Base-by-base conservation (phyloP, 2,888 invertebrate genomes). In the Fragum sueziense region DNA sequence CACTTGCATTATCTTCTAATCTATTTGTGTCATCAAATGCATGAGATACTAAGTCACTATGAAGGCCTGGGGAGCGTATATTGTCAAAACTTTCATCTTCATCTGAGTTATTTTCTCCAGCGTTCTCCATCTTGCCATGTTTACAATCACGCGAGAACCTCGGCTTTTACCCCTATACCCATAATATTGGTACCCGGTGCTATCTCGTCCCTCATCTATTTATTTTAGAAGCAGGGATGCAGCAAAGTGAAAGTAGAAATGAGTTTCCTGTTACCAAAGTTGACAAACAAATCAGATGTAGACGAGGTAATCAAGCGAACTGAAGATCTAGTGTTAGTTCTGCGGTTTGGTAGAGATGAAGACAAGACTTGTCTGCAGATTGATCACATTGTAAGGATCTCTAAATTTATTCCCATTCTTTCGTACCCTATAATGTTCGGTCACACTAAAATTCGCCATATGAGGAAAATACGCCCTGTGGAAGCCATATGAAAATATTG, bases 331-430 rank as follows among this genome's bases (percentile, higher is more conserved):
- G 91, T 93, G n/a, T 81, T 93, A 27, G 91, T 92, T 11, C 78
- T 93, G 27, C 76, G 93, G 65, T 93, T 93, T 88, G 93, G 93
- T 7, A 86, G 89, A 84, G 91, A 91, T 69, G 74, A 88, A 51
- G 93, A 93, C 77, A 75, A 82, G 17, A 87, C 87, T 17, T 92
- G 92, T 80, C 74, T 93, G 77, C 90, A 91, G 71, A 84, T 91
- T 6, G 93, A 93, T 87, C 87, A 92, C 76, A 90, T 92, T 34
- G 92, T 91, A 89, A 88, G 65, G n/a, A n/a, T n/a, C n/a, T n/a
- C n/a, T n/a, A n/a, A n/a, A n/a, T n/a, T n/a, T n/a, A n/a, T n/a
- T n/a, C n/a, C n/a, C n/a, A n/a, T n/a, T n/a, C n/a, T n/a, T n/a
- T n/a, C n/a, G n/a, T n/a, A n/a, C n/a, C n/a, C n/a, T n/a, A n/a